Evolutionary conservation across 1,140 invertebrate genomes (phyloP), one percentile per base, ranked within the genome.

Genomic region (Camponotus pennsylvanicus): DNA sequence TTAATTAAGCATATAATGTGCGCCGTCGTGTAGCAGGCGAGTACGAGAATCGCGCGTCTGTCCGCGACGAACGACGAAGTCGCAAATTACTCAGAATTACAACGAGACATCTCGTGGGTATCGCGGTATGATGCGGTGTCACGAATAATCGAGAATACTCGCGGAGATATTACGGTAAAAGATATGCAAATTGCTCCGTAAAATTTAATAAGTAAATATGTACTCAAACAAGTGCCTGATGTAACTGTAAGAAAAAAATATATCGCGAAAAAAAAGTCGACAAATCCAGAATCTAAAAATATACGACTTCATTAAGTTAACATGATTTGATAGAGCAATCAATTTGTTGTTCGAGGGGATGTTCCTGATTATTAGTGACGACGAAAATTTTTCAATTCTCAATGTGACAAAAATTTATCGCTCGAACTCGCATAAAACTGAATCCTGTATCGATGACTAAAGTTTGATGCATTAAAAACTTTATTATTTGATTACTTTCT

Each of bases 1-100:
- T 83, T 83, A 83, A 83, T 83, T 83, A 83, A 63, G 69, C 79
- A 61, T 75, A 73, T 83, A 73, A 83, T 73, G 42, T 40, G n/a
- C 55, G 40, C 34, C 55, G 69, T 64, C 76, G 27, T 67, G 61
- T 66, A 42, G 45, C 49, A 11, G 55, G 9, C 27, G 70, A 73
- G 55, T 18, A 15, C 64, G 13, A 40, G 75, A 61, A 79, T 59
- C 78, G n/a, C 67, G n/a, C 34, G 52, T 61, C 79, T 40, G 79
- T 37, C 69, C 69, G 34, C 27, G 49, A 52, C 66, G 78, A 71
- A 71, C 42, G 57, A 55, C 37, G 40, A 73, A 73, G 40, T 82
- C 55, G 67, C 49, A 66, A 82, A 82, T 82, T 82, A 82, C 40
- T 59, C 40, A 45, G 77, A n/a, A 79, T 67, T 79, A 79, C 42